phyloP scores from a whole-genome alignment of 2,888 invertebrate genomes.

The Chymomyza procnemis region DNA sequence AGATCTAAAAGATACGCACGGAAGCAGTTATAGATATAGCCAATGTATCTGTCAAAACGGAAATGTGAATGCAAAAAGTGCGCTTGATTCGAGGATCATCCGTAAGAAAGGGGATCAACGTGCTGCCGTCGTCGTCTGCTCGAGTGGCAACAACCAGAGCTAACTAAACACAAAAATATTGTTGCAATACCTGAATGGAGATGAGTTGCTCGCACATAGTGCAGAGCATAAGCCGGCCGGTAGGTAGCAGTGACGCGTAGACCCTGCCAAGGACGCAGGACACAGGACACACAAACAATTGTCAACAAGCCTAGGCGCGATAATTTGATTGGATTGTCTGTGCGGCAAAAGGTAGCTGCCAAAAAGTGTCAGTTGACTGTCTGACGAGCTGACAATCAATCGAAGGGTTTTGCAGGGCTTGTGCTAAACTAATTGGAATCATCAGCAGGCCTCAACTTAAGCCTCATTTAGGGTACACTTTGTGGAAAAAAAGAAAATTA shows the following conservation, averaged over 20 bases:
- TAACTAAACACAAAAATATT: conserved; percentile 47
- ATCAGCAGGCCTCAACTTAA: conserved; percentile 77
- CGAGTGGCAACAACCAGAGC: conserved; percentile 50
- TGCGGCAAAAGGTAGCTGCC: conserved; percentile 33
- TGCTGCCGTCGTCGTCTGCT: conserved; percentile 36
- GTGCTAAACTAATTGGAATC: conserved; percentile 77
- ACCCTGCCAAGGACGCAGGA: conserved; percentile 25
- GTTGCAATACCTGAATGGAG: conserved; percentile 62
- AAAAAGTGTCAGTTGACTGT: conserved; percentile 66
- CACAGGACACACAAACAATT: conserved; percentile 35
- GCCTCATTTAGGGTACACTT: conserved; percentile 79
- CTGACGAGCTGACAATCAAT: conserved; percentile 54
- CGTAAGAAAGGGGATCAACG: conserved; percentile 50
- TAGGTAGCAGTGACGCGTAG: neutral
- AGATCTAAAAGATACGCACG: conserved; percentile 6
- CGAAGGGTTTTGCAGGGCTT: conserved; percentile 46
- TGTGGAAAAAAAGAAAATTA: conserved; percentile 75
- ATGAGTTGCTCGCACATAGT: conserved; percentile 4
- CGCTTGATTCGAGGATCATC: conserved; percentile 74
- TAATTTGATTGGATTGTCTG: conserved; percentile 77
- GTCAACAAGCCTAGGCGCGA: conserved; percentile 70
- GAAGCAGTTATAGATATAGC: conserved; percentile 23
- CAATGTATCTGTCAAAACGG: conserved; percentile 72
- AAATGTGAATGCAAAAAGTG: conserved; percentile 60
- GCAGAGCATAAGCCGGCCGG: no score